Evolutionary conservation across 2,888 invertebrate species (phyloP).

Genomic region (Drosophila emarginata): DNA sequence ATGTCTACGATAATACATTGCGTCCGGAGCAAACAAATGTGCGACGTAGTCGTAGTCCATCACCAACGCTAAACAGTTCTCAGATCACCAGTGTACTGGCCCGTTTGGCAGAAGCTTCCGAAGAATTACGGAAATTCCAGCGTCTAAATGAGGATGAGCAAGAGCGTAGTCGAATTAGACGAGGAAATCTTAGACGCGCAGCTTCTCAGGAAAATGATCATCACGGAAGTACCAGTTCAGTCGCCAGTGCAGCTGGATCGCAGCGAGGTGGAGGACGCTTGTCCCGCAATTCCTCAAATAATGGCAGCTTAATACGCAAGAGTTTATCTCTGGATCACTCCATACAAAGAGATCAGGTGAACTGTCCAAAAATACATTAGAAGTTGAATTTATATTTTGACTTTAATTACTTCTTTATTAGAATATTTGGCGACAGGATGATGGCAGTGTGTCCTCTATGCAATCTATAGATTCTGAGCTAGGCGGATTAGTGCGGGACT

Average conservation of each 20-base stretch:
- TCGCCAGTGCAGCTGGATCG: constrained; percentile 73
- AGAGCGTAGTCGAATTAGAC: constrained; percentile 83
- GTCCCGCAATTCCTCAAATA: constrained; percentile 78
- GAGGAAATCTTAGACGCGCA: constrained; percentile 82
- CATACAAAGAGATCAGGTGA: constrained; percentile 83
- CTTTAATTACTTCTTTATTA: constrained; percentile 76
- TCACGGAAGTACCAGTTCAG: constrained; percentile 82
- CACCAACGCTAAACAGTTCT: constrained; percentile 76
- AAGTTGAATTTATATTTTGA: not conserved
- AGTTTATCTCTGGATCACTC: constrained; percentile 88
- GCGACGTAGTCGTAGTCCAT: constrained; percentile 78
- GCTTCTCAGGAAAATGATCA: constrained; percentile 87
- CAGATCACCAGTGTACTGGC: constrained; percentile 83
- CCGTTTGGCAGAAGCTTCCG: constrained; percentile 88
- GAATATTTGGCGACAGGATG: constrained; percentile 92
- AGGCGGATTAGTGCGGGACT: constrained; percentile 88
- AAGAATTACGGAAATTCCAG: constrained; percentile 86
- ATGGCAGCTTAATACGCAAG: constrained; percentile 86
- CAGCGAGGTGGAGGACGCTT: constrained; percentile 79
- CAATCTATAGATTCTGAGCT: constrained; percentile 89
- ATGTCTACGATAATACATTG: constrained; percentile 62
- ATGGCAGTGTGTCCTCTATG: constrained; percentile 92
- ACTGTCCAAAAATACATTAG: not conserved
- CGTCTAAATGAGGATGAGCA: constrained; percentile 84
- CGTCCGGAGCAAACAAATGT: constrained; percentile 73